Evolutionary conservation across 2,113 vertebrate genomes (phyloP).

Genomic region (Sciurus niger): DNA sequence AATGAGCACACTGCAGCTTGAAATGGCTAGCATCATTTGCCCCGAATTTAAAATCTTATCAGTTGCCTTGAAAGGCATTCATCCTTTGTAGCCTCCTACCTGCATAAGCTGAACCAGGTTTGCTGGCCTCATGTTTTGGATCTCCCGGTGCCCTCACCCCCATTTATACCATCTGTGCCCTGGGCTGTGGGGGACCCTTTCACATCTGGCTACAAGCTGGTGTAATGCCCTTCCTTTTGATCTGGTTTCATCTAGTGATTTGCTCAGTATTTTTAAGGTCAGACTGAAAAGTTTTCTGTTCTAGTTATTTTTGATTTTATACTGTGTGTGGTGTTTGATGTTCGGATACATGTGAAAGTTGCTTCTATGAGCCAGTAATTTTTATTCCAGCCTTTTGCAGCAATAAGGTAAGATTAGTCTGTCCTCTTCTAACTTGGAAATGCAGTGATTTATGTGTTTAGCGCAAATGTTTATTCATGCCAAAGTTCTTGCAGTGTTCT

Average conservation of each 20-base stretch:
- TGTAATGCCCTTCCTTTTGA: conserved; percentile 80
- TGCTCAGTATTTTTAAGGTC: conserved; percentile 83
- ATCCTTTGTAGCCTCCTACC: conserved; percentile 55
- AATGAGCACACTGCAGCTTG: background rate
- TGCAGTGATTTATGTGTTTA: conserved; percentile 57
- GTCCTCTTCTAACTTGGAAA: conserved; percentile 65
- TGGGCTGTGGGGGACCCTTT: conserved; percentile 66
- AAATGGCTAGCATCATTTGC: conserved; percentile 37
- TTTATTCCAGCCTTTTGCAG: conserved; percentile 80
- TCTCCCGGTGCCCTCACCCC: conserved; percentile 49
- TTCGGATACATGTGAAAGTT: conserved; percentile 80
- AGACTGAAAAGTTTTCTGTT: conserved; percentile 81
- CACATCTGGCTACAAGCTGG: conserved; percentile 83
- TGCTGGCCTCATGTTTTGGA: conserved; percentile 65
- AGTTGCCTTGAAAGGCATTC: conserved; percentile 40
- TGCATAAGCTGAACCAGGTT: conserved; percentile 73
- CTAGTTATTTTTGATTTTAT: conserved; percentile 80
- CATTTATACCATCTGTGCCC: conserved; percentile 80
- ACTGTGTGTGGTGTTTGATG: conserved; percentile 83
- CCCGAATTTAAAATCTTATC: conserved; percentile 66
- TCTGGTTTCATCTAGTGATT: conserved; percentile 82
- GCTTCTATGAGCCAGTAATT: conserved; percentile 73
- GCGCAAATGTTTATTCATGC: background rate
- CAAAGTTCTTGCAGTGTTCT: conserved; percentile 14
- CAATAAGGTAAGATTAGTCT: conserved; percentile 79